A percentile compares a stretch with the other conserved stretches of the same genome.
phyloP scores from a whole-genome alignment of 2,797 vertebrate species.

The Trachops cirrhosus region DNA sequence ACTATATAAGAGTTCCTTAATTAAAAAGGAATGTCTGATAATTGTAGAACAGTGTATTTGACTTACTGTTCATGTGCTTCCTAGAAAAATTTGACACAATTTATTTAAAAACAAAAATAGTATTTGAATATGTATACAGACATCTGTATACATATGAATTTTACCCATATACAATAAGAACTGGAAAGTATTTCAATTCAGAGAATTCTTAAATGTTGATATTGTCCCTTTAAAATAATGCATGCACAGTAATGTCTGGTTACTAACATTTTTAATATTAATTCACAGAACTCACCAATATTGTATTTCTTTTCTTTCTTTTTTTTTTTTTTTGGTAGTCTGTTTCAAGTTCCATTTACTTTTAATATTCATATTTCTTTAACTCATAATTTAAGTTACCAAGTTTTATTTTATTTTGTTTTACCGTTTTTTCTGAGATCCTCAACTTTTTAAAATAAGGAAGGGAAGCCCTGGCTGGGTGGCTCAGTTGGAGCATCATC shows the following conservation, averaged over 20 bases:
- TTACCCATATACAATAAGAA: background rate
- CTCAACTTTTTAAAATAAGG: constrained; percentile 36
- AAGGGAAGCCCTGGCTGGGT: background rate
- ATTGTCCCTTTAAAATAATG: constrained; percentile 81
- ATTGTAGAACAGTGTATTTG: background rate
- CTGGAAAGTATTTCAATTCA: constrained; percentile 21
- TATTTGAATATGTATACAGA: background rate
- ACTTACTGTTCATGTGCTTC: constrained; percentile 36
- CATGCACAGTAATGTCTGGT: constrained; percentile 31
- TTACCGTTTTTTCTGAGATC: constrained; percentile 34
- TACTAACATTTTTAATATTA: constrained; percentile 49
- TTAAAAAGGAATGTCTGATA: constrained; percentile 1
- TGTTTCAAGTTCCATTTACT: constrained; percentile 36
- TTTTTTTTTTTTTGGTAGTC: background rate
- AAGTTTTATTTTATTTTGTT: constrained; percentile 45
- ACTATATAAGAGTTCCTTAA: constrained; percentile 8
- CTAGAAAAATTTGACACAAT: constrained; percentile 2
- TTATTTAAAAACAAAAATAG: constrained; percentile 42
- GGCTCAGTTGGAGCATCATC: too few species aligned
- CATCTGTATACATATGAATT: background rate
- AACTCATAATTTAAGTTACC: constrained; percentile 33
- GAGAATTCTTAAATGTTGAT: constrained; percentile 60
- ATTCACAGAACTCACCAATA: constrained; percentile 62
- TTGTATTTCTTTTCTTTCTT: background rate
- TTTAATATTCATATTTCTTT: constrained; percentile 52